These are phyloP conservation scores for Choloepus hoffmanni DNA, from an alignment of 2,113 vertebrate species.

Conservation along the genomic window DNA sequence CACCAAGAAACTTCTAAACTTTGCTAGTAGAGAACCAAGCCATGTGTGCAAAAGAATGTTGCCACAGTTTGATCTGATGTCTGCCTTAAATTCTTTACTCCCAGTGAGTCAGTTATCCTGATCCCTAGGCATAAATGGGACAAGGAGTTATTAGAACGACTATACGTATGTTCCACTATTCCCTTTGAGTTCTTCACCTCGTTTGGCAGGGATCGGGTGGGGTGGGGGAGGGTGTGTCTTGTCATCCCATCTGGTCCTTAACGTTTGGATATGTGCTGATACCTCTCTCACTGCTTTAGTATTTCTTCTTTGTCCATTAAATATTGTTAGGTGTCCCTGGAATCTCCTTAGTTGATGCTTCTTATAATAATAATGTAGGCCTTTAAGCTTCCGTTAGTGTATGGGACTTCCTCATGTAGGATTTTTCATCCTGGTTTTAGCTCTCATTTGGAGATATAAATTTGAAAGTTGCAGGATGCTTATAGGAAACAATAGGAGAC, in stretches of 20 bases:
- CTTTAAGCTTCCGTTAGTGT: conserved; percentile 27
- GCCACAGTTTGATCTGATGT: not conserved
- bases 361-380: not conserved
- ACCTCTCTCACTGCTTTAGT: not conserved
- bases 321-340: not conserved
- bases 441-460: not conserved
- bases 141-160: not conserved
- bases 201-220: not conserved
- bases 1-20: not conserved
- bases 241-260: not conserved
- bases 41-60: not conserved
- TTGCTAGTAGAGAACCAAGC: conserved; percentile 9
- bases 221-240: not conserved
- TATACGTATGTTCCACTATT: not conserved
- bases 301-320: not conserved
- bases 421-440: conserved; percentile 50
- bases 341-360: conserved; percentile 10
- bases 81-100: conserved; percentile 1
- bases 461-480: not conserved
- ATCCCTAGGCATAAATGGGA: not conserved
- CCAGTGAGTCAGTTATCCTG: not conserved
- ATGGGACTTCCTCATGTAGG: not conserved
- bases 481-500: not conserved
- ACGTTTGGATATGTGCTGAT: not conserved
- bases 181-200: not conserved